Evolutionary conservation across 2,888 invertebrate genomes (phyloP), one percentile per base, ranked within the genome.

Genomic region (Spodoptera picta): DNA sequence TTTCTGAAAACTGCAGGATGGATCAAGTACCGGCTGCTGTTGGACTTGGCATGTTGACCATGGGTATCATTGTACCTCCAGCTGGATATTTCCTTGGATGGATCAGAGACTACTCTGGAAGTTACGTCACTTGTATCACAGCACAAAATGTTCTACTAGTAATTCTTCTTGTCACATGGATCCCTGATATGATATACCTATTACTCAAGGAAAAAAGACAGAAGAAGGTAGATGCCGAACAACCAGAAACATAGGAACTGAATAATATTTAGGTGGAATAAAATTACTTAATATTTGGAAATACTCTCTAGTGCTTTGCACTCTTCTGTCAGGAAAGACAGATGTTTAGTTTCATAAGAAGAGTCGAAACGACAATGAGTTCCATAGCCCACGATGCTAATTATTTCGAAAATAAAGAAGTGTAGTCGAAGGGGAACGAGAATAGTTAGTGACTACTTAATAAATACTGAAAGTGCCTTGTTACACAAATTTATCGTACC

Each of bases 11-110:
- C 81, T 96, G 96, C 72, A 90, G 92, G 12, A 62, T 88, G 69
- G 93, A 94, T 0, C 93, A 95, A 67, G 96, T 97, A 0, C 96
- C 97, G 0, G 96, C 96, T 0, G 97, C 97, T 0, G 94, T 97
- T 2, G 97, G 97, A 0, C 90, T 97, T 2, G 97, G 96, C 73
- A 97, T 97, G 97, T 93, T 97, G 52, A 94, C 95, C 0, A 97
- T 97, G 92, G 97, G 97, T 3, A 82, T 97, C 2, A 93, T 96
- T 42, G 96, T 97, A 0, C 96, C 97, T 6, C 95, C 96, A 1
- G 83, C 96, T 1, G 97, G 97, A 1, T 96, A 96, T 73, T 88
- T 95, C 90, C 82, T 93, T 80, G 96, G 97, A 23, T 96, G 96
- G 95, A 91, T 97, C 55, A 95, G 97, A 77, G 97, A 97, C 81